Evolutionary conservation across 2,888 invertebrate species (phyloP), one percentile per base, ranked within the genome.

Genomic region (Frankliniella intonsa): DNA sequence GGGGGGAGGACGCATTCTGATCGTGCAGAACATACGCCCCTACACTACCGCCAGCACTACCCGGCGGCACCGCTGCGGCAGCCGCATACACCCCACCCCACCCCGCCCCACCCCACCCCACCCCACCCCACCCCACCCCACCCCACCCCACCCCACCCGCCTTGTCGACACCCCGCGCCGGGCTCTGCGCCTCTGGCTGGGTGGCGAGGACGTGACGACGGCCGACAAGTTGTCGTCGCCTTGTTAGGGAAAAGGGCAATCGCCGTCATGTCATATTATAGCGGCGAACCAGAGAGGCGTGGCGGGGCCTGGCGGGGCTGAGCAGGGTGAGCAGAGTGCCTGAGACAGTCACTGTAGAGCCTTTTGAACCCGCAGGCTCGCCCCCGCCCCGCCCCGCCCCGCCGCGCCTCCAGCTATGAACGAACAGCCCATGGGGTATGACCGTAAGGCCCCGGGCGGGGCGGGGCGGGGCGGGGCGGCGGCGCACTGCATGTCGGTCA

Each of bases 191-290:
- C 38, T 38, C 38, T 5, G 38, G 38, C 38, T 38, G 38, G 38
- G 5, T 38, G 38, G 38, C 38, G 11, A 5, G 62, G 62, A 62
- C 11, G 62, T 62, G 62, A 62, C 62, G 62, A 19, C 62, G 62
- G 19, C 14, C 62, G 11, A 62, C 62, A 62, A 62, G 62, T 62
- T 14, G 62, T 14, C 62, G 62, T 62, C 62, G 11, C 62, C 62
- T 62, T 62, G 62, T 62, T 62, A 62, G 62, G 62, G 62, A 69
- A 69, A 69, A 69, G 69, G 69, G 22, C 69, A n/a, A 22, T 69
- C 22, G n/a, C 8, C 69, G 22, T 22, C 65, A 17, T 9, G 19
- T n/a, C 22, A 22, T 22, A 22, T 69, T 69, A 69, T 8, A 22
- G n/a, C 9, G 22, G 19, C 14, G 3, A n/a, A n/a, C 65, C 65